These are phyloP conservation scores for Premnoplex brunnescens DNA, from an alignment of 2,797 vertebrate genomes.

Conservation along the genomic window DNA sequence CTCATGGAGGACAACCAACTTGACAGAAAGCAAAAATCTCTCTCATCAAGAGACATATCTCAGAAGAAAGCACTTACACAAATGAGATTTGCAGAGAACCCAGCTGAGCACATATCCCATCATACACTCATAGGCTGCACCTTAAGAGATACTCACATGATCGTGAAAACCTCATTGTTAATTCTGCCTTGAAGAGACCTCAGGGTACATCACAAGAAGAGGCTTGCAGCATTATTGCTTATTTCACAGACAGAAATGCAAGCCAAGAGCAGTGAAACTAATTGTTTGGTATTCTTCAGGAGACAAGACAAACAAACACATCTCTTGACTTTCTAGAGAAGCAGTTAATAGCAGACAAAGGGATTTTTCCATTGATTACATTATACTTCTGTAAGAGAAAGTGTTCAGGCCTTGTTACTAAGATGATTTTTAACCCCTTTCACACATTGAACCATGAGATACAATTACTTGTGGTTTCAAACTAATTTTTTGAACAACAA, in stretches of 20 bases:
- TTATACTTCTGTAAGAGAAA: neutral
- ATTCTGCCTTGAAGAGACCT: neutral
- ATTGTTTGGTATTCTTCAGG: neutral
- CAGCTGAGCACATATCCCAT: neutral
- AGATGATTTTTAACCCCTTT: neutral
- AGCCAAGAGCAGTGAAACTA: neutral
- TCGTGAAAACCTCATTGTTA: neutral
- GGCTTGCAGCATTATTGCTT: neutral
- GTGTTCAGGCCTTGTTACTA: neutral
- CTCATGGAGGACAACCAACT: neutral
- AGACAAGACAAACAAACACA: neutral
- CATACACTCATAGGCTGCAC: neutral
- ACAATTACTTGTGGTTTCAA: neutral
- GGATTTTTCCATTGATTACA: neutral
- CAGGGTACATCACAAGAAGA: neutral
- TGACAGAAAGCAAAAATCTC: neutral
- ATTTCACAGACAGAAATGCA: neutral
- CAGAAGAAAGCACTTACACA: neutral
- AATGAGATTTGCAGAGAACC: neutral
- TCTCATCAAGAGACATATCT: neutral
- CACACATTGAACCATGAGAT: neutral
- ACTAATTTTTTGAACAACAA: neutral
- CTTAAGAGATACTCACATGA: neutral
- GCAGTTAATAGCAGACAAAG: neutral
- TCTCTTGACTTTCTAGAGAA: neutral